These are phyloP conservation scores for Hydrochoerus hydrochaeris DNA, from an alignment of 2,113 vertebrate genomes.

Conservation along the genomic window DNA sequence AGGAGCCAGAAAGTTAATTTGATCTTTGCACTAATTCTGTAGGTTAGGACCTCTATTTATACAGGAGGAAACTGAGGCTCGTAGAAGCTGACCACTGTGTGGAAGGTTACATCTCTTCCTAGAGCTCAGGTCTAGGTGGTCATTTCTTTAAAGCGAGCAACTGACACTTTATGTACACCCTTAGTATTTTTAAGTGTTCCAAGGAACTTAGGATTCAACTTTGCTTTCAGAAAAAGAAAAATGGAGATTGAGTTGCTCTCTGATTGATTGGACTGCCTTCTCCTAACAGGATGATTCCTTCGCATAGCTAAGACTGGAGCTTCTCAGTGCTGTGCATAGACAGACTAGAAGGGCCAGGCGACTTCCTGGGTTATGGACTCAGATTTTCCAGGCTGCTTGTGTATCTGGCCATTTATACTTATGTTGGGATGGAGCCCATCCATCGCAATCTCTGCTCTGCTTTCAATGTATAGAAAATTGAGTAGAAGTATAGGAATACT, in stretches of 20 bases:
- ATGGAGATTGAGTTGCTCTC: not conserved
- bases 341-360: not conserved
- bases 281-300: not conserved
- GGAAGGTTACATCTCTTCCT: not conserved
- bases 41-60: not conserved
- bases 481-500: not conserved
- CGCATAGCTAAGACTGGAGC: fast-evolving
- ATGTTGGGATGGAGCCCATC: not conserved
- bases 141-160: not conserved
- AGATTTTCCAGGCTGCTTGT: not conserved
- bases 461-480: not conserved
- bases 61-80: not conserved
- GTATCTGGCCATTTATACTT: not conserved
- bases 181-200: slow-evolving; percentile 34
- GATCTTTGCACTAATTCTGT: not conserved
- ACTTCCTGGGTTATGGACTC: fast-evolving
- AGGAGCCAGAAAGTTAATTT: not conserved
- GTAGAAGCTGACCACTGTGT: not conserved
- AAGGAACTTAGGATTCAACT: not conserved
- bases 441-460: not conserved
- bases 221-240: not conserved
- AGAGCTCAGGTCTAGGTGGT: not conserved
- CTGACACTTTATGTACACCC: not conserved
- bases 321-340: too few relatives aligned
- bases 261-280: not conserved